Evolutionary conservation across 2,797 vertebrate species (phyloP), one percentile per base, ranked within the genome.

Genomic region (Rhynchonycteris naso): DNA sequence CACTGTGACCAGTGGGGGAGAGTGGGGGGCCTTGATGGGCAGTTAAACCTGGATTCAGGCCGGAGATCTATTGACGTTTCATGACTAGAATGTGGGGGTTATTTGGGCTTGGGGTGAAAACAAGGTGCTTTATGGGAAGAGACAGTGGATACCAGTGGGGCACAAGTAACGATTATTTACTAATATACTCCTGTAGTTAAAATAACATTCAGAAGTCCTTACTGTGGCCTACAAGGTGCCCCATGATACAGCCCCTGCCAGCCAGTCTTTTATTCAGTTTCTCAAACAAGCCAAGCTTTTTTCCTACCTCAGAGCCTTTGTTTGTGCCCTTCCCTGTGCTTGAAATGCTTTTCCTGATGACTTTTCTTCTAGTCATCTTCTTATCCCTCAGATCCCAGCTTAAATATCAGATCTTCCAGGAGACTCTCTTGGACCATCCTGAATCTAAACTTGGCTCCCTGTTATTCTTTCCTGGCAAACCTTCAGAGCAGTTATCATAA

Each of bases 401-500:
- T 66, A 63, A 78, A 28, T 52, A 19, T 75, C 68, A 74, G 2
- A 50, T 85, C 88, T 91, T 91, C n/a, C 28, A 63, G 24, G 59
- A 95, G 65, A 21, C 54, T 68, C 58, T 69, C 5, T 63, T 58
- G 28, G 43, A 83, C 76, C 21, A 3, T 88, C 52, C n/a, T 47
- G 74, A 84, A 43, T 83, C 81, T 93, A 90, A 75, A 86, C 68
- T 14, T 84, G 91, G 81, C 47, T 72, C 38, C 95, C 84, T 86
- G 78, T 88, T 90, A 33, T 82, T 92, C 92, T 83, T 22, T 19
- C 82, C 82, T 94, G 95, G 97, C 96, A 97, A 69, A 58, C 69
- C 93, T 86, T 97, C 90, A 95, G 50, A 96, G 95, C 61, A 92
- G 78, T 93, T 95, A 72, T 47, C 78, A 52, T 93, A 94, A 94